Base-by-base conservation (phyloP, 2,797 vertebrate species). In the Pipistrellus nathusii region DNA sequence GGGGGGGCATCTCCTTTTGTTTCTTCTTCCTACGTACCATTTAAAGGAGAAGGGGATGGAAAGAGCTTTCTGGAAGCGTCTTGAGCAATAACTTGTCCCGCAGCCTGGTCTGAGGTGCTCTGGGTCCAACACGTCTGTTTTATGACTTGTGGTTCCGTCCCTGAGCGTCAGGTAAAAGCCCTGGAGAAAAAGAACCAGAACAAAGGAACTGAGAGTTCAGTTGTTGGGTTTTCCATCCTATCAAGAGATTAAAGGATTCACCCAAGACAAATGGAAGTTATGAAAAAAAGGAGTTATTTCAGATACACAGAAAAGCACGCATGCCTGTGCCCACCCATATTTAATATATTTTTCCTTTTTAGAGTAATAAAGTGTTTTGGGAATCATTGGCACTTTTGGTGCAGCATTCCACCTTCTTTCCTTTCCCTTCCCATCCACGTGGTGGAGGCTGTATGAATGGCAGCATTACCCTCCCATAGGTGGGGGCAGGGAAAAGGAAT, bases 1-100 rank as follows among this genome's bases (percentile, higher is more conserved):
- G 71, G 97, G 98, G 98, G 96, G 91, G 95, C 64, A 94, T 96
- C 90, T 97, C 78, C 85, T 73, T 94, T 94, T 96, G 94, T 97
- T 95, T 96, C 93, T 93, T 96, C 93, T 93, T 85, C 55, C 35
- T 95, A 90, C 87, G 88, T 5, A 59, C 48, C 90, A 85, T 95
- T 98, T 97, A 96, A 97, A 97, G 95, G 93, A 92, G 72, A 96
- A 92, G 73, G 88, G 96, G 96, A 95, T 51, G 71, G 53, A 97
- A 97, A 44, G 62, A 81, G 84, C 30, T 55, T 81, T 90, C 80
- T 82, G 88, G 77, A 97, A 96, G 87, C 85, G 76, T 90, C 53
- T 9, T 80, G 10, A 94, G 69, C 71, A 32, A 4, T 72, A 46
- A 92, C 72, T 55, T 32, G 53, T 6, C 72, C 85, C 85, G 69